Conservation (phyloP, 1,140 invertebrate species). For the Steinernema khuongi region DNA sequence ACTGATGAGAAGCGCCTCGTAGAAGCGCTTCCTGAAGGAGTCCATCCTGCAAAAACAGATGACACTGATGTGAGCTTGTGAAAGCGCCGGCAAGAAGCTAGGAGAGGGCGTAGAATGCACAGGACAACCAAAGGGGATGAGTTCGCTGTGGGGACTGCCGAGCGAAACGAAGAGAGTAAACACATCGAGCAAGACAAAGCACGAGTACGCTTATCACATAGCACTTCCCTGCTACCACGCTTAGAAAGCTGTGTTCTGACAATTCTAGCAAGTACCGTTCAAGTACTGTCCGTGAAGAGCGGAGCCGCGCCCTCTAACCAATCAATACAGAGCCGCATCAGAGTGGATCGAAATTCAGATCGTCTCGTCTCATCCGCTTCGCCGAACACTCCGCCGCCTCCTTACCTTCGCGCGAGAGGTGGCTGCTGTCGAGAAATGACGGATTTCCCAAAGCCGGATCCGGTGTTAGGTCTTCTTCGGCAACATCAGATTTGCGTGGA, state of each 20-base stretch:
- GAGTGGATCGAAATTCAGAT: neutral
- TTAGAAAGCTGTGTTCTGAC: neutral
- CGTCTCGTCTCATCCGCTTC: neutral
- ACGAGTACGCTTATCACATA: neutral
- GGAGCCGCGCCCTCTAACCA: slow-evolving; percentile 3
- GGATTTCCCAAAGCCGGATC: neutral
- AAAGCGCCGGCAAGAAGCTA: neutral
- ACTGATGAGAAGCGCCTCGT: slow-evolving; percentile 35
- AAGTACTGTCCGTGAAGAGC: slow-evolving; percentile 11
- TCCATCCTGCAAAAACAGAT: slow-evolving; percentile 31
- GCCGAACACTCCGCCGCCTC: neutral
- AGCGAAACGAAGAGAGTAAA: slow-evolving; percentile 7
- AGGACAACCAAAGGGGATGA: neutral
- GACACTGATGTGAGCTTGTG: neutral
- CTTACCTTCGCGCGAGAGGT: neutral
- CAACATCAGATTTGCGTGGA: neutral
- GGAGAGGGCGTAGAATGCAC: neutral
- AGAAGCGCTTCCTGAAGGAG: slow-evolving; percentile 38
- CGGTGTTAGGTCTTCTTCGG: neutral
- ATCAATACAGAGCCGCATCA: neutral
- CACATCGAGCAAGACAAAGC: neutral
- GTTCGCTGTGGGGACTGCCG: neutral
- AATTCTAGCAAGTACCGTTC: neutral
- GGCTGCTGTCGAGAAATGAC: neutral
- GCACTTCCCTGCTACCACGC: neutral